Conservation (phyloP, 2,888 invertebrate genomes). For the Deroplatys truncata region DNA sequence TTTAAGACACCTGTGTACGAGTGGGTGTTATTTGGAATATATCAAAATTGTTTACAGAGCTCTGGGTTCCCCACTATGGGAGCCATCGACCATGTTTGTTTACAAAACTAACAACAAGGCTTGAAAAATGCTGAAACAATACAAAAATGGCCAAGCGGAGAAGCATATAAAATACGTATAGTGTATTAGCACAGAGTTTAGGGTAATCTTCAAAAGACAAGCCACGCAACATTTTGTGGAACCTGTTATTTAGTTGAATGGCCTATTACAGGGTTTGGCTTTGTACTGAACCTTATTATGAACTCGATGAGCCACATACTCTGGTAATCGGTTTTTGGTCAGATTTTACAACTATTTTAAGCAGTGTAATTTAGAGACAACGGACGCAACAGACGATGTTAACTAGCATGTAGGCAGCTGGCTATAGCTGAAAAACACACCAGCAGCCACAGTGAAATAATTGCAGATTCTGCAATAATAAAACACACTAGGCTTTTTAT, state of each 20-base stretch:
- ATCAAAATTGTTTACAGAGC: too few relatives aligned
- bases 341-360: neutral
- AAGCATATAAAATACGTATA: neutral
- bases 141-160: neutral
- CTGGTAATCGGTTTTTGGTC: neutral
- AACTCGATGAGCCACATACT: neutral
- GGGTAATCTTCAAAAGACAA: neutral
- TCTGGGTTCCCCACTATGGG: too few relatives aligned
- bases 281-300: neutral
- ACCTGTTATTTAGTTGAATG: neutral
- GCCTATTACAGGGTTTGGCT: neutral
- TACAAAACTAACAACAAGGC: too few relatives aligned
- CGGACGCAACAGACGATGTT: neutral
- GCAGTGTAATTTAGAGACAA: neutral
- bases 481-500: too few relatives aligned
- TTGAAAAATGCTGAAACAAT: too few relatives aligned
- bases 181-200: neutral
- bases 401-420: neutral
- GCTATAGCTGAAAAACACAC: too few relatives aligned
- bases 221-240: neutral
- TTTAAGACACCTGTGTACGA: too few relatives aligned
- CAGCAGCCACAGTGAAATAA: neutral
- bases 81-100: too few relatives aligned
- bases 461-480: neutral
- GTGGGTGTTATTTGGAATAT: too few relatives aligned